Conservation (phyloP, 2,113 vertebrate genomes). For the Dasyurus viverrinus region DNA sequence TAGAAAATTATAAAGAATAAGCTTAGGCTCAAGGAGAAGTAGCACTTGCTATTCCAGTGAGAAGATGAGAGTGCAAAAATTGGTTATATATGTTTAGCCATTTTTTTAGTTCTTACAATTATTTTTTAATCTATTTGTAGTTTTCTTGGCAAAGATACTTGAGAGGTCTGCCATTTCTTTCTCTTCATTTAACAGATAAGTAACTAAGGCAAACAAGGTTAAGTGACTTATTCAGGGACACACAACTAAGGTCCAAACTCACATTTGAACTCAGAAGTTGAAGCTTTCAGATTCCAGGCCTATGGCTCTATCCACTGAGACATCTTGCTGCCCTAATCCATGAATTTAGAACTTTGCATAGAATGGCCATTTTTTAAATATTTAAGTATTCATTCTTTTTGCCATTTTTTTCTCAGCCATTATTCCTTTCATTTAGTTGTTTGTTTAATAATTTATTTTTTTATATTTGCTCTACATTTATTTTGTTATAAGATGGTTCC, state of each 20-base stretch:
- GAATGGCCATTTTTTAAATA: background rate
- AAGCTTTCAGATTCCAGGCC: background rate
- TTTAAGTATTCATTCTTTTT: background rate
- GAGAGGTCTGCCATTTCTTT: background rate
- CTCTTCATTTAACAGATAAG: background rate
- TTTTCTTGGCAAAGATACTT: background rate
- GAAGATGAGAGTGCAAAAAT: background rate
- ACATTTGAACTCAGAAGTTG: background rate
- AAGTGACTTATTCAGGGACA: background rate
- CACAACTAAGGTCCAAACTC: background rate
- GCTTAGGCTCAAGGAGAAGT: background rate
- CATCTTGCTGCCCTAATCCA: background rate
- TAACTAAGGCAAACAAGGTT: background rate
- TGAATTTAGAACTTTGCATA: background rate
- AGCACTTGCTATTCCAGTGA: background rate
- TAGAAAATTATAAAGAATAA: background rate
- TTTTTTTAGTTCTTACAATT: background rate
- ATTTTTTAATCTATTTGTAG: background rate
- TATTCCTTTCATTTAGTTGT: background rate
- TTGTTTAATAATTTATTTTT: too few relatives aligned
- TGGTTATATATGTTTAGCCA: background rate
- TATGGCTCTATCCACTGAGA: background rate
- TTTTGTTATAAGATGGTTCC: background rate
- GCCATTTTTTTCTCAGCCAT: background rate
- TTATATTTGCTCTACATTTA: background rate